Evolutionary conservation across 2,888 invertebrate species (phyloP).

Genomic region (Caradrina kadenii): DNA sequence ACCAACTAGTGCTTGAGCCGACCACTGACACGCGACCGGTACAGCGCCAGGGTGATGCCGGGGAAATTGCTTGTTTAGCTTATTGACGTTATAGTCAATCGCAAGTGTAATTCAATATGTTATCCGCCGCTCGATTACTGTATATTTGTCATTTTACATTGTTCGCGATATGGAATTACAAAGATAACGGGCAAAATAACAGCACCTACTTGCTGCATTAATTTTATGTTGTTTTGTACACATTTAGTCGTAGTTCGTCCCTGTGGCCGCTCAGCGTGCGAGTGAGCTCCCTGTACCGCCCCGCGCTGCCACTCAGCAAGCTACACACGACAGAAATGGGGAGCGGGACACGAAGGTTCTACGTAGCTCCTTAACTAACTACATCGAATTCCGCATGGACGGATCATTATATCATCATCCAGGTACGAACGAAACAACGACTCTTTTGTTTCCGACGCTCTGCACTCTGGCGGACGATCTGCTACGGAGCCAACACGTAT

Average conservation of each 20-base stretch:
- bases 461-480: slow-evolving; percentile 15
- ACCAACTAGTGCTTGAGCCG: no score
- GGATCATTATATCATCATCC: slow-evolving; percentile 80
- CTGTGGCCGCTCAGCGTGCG: background rate
- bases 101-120: no score
- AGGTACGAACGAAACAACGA: slow-evolving; percentile 83
- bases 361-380: slow-evolving; percentile 82
- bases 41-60: no score
- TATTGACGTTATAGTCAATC: no score
- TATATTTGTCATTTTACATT: no score
- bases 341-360: slow-evolving; percentile 64
- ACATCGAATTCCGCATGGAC: slow-evolving; percentile 85
- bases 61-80: background rate
- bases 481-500: background rate
- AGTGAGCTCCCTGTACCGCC: slow-evolving; percentile 8
- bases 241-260: background rate
- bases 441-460: slow-evolving; percentile 44
- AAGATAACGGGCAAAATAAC: no score
- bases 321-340: slow-evolving; percentile 57
- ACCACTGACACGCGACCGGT: background rate
- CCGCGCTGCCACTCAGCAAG: slow-evolving; percentile 33
- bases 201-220: no score
- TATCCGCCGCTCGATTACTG: no score
- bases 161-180: no score
- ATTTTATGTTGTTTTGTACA: no score